Percentiles rank a stretch among this genome's conserved stretches.
Conservation (phyloP, 2,888 invertebrate genomes). For the Heliconius aoede region DNA sequence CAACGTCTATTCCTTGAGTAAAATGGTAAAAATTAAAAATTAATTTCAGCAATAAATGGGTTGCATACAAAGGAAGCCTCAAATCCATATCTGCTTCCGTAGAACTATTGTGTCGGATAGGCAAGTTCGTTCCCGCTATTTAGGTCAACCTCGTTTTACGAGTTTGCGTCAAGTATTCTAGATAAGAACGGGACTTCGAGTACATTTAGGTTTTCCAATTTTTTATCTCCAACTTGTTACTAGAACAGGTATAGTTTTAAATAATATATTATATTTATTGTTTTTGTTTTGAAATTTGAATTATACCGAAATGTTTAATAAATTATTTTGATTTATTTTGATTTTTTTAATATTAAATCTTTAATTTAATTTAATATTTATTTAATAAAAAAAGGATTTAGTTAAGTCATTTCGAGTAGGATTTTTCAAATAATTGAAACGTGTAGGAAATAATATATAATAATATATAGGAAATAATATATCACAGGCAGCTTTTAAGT, state of each 20-base stretch:
- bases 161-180: slow-evolving; percentile 42
- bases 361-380: not conserved
- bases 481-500: not conserved
- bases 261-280: not conserved
- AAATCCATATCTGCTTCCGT: slow-evolving; percentile 44
- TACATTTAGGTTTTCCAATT: slow-evolving; percentile 32
- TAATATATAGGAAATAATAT: no score
- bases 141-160: slow-evolving; percentile 45
- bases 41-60: slow-evolving; percentile 43
- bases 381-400: no score
- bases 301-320: not conserved
- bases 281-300: not conserved
- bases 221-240: slow-evolving; percentile 29
- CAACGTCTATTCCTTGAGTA: not conserved
- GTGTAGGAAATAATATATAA: no score
- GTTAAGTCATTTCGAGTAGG: not conserved
- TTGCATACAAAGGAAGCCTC: slow-evolving; percentile 43
- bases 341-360: not conserved
- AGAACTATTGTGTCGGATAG: slow-evolving; percentile 41
- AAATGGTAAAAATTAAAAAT: slow-evolving; percentile 30
- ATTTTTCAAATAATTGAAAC: not conserved
- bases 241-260: not conserved
- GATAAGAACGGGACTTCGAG: slow-evolving; percentile 35
- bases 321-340: not conserved
- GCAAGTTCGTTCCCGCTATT: slow-evolving; percentile 41